Conservation (phyloP, 1,140 invertebrate species). For the Harlomillsia oculata region DNA sequence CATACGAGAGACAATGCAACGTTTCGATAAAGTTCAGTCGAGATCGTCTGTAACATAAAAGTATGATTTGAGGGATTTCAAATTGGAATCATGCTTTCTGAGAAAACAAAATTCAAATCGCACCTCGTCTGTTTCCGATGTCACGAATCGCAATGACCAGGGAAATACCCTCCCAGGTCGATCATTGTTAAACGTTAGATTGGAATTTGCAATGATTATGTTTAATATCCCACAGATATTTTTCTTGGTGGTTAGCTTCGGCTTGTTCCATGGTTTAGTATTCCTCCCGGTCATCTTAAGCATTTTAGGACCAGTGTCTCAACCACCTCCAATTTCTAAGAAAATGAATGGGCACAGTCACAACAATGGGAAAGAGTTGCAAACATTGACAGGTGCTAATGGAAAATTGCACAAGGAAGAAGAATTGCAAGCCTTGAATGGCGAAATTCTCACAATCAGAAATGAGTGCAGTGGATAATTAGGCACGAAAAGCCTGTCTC, state of each 20-base stretch:
- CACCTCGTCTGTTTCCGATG: conserved; percentile 36
- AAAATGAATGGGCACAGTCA: no score
- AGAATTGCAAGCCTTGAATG: no score
- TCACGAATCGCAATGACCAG: conserved; percentile 13
- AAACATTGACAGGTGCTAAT: no score
- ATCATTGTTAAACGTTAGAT: conserved; percentile 41
- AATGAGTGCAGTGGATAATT: no score
- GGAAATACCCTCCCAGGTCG: conserved; percentile 6
- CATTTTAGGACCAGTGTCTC: no score
- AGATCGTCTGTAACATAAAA: conserved; percentile 43
- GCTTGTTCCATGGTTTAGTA: no score
- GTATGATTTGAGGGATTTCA: neutral
- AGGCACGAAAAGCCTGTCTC: no score
- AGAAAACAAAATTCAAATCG: neutral
- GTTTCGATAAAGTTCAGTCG: conserved; percentile 48
- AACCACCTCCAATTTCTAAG: no score
- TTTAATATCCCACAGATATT: conserved; percentile 36
- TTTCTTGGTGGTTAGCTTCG: conserved; percentile 47
- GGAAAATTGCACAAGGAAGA: no score
- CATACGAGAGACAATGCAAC: conserved; percentile 44
- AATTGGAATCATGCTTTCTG: neutral
- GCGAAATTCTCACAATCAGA: no score
- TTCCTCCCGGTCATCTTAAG: no score
- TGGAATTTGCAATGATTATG: conserved; percentile 45
- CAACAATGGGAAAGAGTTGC: no score